Percentiles rank a stretch among this genome's conserved stretches.
Conservation (phyloP, 2,888 invertebrate genomes). For the Leptura quadrifasciata region DNA sequence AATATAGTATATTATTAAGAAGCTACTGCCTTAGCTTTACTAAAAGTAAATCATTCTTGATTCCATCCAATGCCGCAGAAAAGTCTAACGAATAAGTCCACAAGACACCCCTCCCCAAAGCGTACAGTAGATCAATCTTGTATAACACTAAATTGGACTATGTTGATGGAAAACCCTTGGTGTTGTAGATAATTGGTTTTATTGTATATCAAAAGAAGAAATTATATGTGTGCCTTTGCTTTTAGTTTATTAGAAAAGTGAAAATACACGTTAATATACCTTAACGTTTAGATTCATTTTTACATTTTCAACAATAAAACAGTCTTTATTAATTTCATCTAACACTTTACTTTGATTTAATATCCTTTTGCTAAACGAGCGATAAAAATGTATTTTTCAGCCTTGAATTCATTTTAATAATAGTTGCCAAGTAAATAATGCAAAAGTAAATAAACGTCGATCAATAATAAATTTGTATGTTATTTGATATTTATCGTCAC, state of each 20-base stretch:
- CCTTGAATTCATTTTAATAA: too few species aligned
- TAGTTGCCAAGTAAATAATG: too few species aligned
- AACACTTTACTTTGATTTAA: too few species aligned
- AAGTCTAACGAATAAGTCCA: conserved; percentile 27
- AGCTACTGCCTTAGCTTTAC: neutral
- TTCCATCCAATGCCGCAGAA: conserved; percentile 14
- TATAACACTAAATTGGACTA: conserved; percentile 34
- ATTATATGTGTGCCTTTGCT: neutral
- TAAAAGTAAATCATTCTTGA: conserved; percentile 16
- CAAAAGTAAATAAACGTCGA: too few species aligned
- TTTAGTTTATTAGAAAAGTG: neutral
- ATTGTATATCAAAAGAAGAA: conserved; percentile 15
- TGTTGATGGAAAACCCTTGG: conserved; percentile 35
- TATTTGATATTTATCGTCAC: neutral
- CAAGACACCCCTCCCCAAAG: conserved; percentile 12
- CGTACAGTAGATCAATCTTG: conserved; percentile 33
- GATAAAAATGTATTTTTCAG: too few species aligned
- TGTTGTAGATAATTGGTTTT: conserved; percentile 36
- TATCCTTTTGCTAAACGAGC: too few species aligned
- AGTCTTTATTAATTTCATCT: too few species aligned
- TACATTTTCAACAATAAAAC: too few species aligned
- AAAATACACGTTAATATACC: too few species aligned
- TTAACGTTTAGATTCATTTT: too few species aligned
- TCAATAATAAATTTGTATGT: too few species aligned
- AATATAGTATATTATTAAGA: neutral